phyloP scores from a whole-genome alignment of 1,140 invertebrate genomes.

The Aporrectodea caliginosa region DNA sequence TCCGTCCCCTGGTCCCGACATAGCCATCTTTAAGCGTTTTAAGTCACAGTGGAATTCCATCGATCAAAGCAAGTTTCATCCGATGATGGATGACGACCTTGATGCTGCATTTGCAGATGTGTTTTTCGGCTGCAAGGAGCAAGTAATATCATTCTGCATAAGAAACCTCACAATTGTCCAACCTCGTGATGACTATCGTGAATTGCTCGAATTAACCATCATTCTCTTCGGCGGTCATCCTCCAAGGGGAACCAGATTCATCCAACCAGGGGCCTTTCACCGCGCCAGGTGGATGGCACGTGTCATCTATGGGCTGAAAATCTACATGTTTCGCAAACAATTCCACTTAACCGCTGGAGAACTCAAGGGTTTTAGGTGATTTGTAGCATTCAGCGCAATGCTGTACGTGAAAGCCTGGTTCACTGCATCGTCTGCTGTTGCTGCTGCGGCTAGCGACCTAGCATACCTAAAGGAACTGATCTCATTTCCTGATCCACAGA shows the following conservation, averaged over 20 bases:
- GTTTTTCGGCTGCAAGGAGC: not conserved
- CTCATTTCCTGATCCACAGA: not conserved
- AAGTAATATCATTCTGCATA: not conserved
- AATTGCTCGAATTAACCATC: slow-evolving; percentile 50
- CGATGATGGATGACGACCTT: slow-evolving; percentile 27
- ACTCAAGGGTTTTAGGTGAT: not conserved
- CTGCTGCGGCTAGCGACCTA: not conserved
- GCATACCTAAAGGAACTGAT: not conserved
- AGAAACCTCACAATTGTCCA: slow-evolving; percentile 32
- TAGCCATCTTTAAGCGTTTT: slow-evolving; percentile 35
- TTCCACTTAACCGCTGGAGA: slow-evolving; percentile 38
- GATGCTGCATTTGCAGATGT: slow-evolving; percentile 8
- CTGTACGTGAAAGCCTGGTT: slow-evolving; percentile 6
- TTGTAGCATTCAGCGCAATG: not conserved
- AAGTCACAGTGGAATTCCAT: slow-evolving; percentile 28
- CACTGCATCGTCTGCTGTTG: not conserved
- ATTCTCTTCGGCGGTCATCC: slow-evolving; percentile 51
- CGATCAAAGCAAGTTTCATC: slow-evolving; percentile 36
- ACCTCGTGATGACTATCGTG: slow-evolving; percentile 48
- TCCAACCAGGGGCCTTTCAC: slow-evolving; percentile 46
- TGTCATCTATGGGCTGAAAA: slow-evolving; percentile 52
- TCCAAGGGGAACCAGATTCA: slow-evolving; percentile 44
- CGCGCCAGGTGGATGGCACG: slow-evolving; percentile 53
- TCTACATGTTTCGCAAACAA: slow-evolving; percentile 44
- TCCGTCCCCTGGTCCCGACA: slow-evolving; percentile 27